These are phyloP conservation scores for Limulus polyphemus DNA, from an alignment of 2,888 invertebrate genomes.

Conservation along the genomic window DNA sequence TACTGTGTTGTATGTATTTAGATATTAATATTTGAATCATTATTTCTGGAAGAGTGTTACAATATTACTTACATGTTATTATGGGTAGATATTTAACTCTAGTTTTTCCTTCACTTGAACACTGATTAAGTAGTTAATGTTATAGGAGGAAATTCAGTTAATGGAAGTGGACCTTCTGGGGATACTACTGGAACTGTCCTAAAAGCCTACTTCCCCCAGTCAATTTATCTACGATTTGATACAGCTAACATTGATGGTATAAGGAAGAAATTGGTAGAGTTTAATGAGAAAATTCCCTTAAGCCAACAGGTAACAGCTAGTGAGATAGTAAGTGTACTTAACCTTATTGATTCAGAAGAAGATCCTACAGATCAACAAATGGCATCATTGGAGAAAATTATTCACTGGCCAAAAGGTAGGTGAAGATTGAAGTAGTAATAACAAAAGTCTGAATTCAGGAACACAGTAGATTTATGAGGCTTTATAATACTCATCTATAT, in stretches of 20 bases:
- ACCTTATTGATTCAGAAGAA: not conserved
- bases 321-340: no score
- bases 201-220: constrained; percentile 41
- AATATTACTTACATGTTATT: no score
- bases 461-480: no score
- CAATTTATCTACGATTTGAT: constrained; percentile 52
- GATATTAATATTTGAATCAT: no score
- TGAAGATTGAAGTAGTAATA: no score
- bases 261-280: constrained; percentile 47
- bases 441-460: no score
- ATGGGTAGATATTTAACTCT: no score
- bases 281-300: constrained; percentile 50
- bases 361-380: not conserved
- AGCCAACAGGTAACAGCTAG: constrained; percentile 32
- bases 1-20: no score
- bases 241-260: constrained; percentile 46
- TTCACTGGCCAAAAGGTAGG: not conserved
- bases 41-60: no score
- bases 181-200: not conserved
- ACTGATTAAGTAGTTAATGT: no score
- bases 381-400: not conserved
- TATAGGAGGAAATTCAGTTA: not conserved
- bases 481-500: no score
- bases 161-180: not conserved
- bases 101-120: no score